Percentiles rank a stretch among this genome's conserved stretches.
Conservation (phyloP, 1,140 invertebrate genomes). For the Macrosteles quadrilineatus region DNA sequence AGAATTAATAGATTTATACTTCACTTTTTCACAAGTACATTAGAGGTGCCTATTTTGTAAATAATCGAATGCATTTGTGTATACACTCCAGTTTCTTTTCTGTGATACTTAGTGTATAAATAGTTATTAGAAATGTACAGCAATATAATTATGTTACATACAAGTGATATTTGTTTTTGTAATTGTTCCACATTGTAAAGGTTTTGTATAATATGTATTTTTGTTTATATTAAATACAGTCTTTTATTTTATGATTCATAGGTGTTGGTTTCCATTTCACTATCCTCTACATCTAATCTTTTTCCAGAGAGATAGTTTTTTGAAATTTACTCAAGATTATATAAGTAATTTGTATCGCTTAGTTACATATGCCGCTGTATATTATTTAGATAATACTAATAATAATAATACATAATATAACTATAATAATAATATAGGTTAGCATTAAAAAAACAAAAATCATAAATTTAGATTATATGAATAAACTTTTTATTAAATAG, state of each 20-base stretch:
- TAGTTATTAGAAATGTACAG: neutral
- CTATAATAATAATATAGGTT: too few relatives aligned
- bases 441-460: too few relatives aligned
- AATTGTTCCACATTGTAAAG: slow-evolving; percentile 7
- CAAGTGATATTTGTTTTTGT: neutral
- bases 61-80: slow-evolving; percentile 15
- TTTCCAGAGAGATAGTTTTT: too few relatives aligned
- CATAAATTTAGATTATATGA: too few relatives aligned
- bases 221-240: slow-evolving; percentile 23
- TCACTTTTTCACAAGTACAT: neutral
- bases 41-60: slow-evolving; percentile 7
- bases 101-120: neutral
- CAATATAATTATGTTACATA: slow-evolving; percentile 20
- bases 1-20: neutral
- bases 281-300: too few relatives aligned
- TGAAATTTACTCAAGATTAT: too few relatives aligned
- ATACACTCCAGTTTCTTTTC: slow-evolving; percentile 20
- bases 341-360: too few relatives aligned
- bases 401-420: too few relatives aligned
- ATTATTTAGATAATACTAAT: too few relatives aligned
- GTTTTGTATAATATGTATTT: slow-evolving; percentile 24
- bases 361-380: too few relatives aligned
- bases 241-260: slow-evolving; percentile 23
- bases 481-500: too few relatives aligned
- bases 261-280: slow-evolving; percentile 32